Conservation (phyloP, 2,797 vertebrate species). For the Oreortyx pictus region DNA sequence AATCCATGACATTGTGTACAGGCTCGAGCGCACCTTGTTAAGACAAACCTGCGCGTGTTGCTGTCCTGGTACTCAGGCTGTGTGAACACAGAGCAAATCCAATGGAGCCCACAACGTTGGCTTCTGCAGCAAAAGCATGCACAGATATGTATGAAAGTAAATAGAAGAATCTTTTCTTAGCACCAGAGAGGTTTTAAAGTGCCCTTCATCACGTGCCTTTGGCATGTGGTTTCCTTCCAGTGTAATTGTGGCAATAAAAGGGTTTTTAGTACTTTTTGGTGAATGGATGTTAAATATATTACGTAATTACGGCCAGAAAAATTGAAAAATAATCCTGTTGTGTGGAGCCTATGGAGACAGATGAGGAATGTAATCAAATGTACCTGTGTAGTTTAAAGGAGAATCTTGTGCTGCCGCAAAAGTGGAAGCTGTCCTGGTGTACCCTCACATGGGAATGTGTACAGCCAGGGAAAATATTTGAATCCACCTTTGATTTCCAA, state of each 20-base stretch:
- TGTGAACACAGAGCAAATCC: not conserved
- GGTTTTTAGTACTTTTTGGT: not conserved
- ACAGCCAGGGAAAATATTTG: not conserved
- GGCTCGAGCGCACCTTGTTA: conserved; percentile 16
- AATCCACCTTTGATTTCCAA: not conserved
- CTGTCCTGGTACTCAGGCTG: not conserved
- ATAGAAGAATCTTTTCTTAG: not conserved
- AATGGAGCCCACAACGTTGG: not conserved
- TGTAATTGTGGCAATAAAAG: not conserved
- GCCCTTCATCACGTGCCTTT: not conserved
- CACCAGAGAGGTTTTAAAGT: not conserved
- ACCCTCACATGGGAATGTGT: not conserved
- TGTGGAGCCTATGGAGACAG: not conserved
- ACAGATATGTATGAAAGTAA: not conserved
- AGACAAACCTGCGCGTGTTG: conserved; percentile 22
- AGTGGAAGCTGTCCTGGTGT: not conserved
- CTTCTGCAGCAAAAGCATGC: not conserved
- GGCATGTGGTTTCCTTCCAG: not conserved
- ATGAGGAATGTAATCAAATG: not conserved
- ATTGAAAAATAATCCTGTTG: not conserved
- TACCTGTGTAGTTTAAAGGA: not conserved
- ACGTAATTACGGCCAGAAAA: not conserved
- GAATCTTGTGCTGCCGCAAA: not conserved
- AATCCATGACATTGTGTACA: not conserved
- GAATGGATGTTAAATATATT: not conserved